Base-by-base conservation (phyloP, 1,140 invertebrate species). In the Tetranychus urticae region DNA sequence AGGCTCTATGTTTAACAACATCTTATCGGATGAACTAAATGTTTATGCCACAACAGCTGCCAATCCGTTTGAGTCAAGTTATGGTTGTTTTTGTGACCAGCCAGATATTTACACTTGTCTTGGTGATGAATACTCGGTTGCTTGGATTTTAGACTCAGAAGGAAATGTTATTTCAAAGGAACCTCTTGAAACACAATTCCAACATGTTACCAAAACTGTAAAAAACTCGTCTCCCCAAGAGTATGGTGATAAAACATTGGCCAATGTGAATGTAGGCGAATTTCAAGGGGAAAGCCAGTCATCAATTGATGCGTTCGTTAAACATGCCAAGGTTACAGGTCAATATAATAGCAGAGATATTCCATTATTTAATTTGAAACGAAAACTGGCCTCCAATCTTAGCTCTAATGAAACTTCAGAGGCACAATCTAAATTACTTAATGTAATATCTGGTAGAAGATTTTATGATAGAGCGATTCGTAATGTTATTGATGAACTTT, bases 41-140 rank as follows among this genome's bases (percentile, higher is more conserved):
- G 79, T 82, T 55, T 80, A 77, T 71, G 81, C 77, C 7, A 76
- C 80, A n/a, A 81, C 81, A 46, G 81, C 81, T 54, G 75, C 81
- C 7, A 81, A 80, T 69, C 65, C 72, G 2, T 63, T 74, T 8
- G 78, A 82, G 65, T 77, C 75, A 8, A 80, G 78, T 0, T 80
- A 76, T 65, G 79, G 78, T n/a, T 80, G 78, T 61, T 58, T 46
- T 10, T 81, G 80, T 65, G 78, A 68, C 67, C 77, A 80, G 66
- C 65, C 73, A 3, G 62, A 69, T n/a, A 62, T 72, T 46, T 57
- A 71, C 33, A 79, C 77, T 12, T 81, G 75, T 67, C 68, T 81
- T 13, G 80, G 74, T 13, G 79, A 80, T 72, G 75, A 79, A 2
- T 82, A 79, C 68, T 78, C 75, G 67, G 78, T 81, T n/a, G 79